Evolutionary conservation across 35 echinoderm and acorn worm species (phyloP).

Genomic region (Stichopus chloronotus): DNA sequence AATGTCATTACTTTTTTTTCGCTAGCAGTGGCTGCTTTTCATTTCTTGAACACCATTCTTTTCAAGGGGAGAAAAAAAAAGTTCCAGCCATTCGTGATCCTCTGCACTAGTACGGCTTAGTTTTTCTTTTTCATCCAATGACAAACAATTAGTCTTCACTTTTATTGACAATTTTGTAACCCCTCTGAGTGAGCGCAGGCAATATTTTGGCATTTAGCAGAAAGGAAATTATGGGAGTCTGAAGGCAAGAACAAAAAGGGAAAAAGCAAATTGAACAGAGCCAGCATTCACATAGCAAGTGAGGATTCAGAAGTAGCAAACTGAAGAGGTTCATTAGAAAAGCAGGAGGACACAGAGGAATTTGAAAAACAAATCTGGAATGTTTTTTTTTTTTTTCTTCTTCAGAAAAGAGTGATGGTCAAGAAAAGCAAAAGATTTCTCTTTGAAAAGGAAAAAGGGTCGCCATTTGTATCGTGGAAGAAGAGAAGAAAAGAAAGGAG

Average conservation of each 20-base stretch:
- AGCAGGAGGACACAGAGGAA: neutral
- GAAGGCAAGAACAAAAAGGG: no score
- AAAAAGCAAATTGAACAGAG: neutral
- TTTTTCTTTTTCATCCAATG: no score
- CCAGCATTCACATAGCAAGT: neutral
- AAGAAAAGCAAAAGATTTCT: neutral
- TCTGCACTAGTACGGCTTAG: neutral
- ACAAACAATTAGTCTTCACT: no score
- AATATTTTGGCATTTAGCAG: neutral
- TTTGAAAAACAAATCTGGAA: constrained; percentile 11
- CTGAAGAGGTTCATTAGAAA: constrained; percentile 34
- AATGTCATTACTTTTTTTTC: neutral
- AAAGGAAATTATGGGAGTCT: neutral
- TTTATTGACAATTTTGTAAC: neutral
- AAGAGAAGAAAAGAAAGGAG: neutral
- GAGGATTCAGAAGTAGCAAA: constrained; percentile 22
- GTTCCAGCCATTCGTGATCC: neutral
- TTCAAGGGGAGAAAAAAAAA: neutral
- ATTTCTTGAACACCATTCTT: constrained; percentile 14
- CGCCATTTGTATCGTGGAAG: neutral
- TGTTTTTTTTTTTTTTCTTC: neutral
- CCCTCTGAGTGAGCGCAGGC: constrained; percentile 7
- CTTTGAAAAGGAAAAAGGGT: neutral
- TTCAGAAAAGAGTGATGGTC: constrained; percentile 46
- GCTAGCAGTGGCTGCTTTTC: neutral